A percentile compares a stretch with the other conserved stretches of the same genome.
Evolutionary conservation across 1,140 invertebrate species (phyloP).

Genomic region (Drosophila chauvacae): DNA sequence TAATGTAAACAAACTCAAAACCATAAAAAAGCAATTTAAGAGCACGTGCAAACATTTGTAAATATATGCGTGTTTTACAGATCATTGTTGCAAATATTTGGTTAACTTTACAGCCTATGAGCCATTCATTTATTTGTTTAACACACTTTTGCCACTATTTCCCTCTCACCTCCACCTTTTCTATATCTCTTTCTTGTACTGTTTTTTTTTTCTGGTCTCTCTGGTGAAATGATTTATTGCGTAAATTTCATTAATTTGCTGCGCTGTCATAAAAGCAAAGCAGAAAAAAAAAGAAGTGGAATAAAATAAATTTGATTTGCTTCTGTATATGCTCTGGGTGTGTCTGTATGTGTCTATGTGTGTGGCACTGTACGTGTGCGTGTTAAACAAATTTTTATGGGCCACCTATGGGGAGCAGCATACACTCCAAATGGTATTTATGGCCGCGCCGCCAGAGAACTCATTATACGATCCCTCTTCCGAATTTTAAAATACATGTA

Average conservation of each 20-base stretch:
- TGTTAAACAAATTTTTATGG: slow-evolving; percentile 55
- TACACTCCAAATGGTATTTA: slow-evolving; percentile 63
- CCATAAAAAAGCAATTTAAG: slow-evolving; percentile 1
- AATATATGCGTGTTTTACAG: slow-evolving; percentile 5
- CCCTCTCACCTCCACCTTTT: slow-evolving; percentile 1
- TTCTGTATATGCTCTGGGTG: slow-evolving; percentile 42
- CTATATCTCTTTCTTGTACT: background rate
- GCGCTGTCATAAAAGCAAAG: slow-evolving; percentile 74
- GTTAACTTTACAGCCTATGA: slow-evolving; percentile 35
- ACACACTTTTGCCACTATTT: slow-evolving; percentile 44
- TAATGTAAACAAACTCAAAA: background rate
- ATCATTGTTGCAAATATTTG: slow-evolving; percentile 26
- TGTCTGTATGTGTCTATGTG: background rate
- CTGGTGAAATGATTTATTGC: slow-evolving; percentile 72
- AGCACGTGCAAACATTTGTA: slow-evolving; percentile 1
- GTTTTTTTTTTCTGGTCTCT: slow-evolving; percentile 12
- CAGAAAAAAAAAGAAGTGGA: slow-evolving; percentile 39
- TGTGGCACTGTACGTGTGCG: slow-evolving; percentile 36
- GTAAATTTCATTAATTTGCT: slow-evolving; percentile 78
- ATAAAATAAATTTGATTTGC: slow-evolving; percentile 76
- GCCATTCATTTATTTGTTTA: slow-evolving; percentile 41
- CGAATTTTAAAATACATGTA: slow-evolving; percentile 65
- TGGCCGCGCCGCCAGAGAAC: slow-evolving; percentile 51
- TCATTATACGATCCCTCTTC: slow-evolving; percentile 57
- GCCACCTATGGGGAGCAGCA: slow-evolving; percentile 36